Conservation (phyloP, 1,140 invertebrate genomes). For the Cardiocondyla obscurior region DNA sequence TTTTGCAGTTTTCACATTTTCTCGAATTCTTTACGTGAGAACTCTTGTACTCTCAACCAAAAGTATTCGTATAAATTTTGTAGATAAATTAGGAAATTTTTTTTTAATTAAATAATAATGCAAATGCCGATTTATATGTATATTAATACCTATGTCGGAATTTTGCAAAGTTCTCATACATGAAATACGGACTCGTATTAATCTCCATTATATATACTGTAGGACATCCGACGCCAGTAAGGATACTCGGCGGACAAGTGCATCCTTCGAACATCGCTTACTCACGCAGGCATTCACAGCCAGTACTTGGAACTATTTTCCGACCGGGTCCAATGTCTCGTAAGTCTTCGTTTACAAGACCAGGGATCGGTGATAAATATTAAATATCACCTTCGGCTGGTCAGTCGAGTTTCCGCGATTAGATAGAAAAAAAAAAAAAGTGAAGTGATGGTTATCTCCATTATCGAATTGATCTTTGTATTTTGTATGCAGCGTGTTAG, state of each 20-base stretch:
- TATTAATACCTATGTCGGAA: not conserved
- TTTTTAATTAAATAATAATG: no score
- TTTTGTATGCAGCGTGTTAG: constrained; percentile 57
- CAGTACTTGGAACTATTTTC: not conserved
- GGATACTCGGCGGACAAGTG: constrained; percentile 35
- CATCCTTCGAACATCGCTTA: constrained; percentile 37
- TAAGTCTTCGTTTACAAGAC: constrained; percentile 65
- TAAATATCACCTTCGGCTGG: constrained; percentile 56
- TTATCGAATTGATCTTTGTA: constrained; percentile 53
- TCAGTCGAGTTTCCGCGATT: constrained; percentile 57
- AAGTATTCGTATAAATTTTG: not conserved
- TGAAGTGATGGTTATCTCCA: constrained; percentile 62
- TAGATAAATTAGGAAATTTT: not conserved
- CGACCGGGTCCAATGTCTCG: constrained; percentile 42
- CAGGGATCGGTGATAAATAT: constrained; percentile 59
- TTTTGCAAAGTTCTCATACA: not conserved
- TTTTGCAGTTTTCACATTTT: not conserved
- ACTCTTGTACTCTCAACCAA: not conserved
- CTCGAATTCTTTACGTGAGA: not conserved
- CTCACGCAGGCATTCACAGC: not conserved
- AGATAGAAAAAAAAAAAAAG: constrained; percentile 58
- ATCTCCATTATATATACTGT: constrained; percentile 31
- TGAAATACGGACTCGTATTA: not conserved
- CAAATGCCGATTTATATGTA: no score
- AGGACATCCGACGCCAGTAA: constrained; percentile 23